Evolutionary conservation across 2,797 vertebrate species (phyloP), one percentile per base, ranked within the genome.

Genomic region (Sebastiscus tertius): DNA sequence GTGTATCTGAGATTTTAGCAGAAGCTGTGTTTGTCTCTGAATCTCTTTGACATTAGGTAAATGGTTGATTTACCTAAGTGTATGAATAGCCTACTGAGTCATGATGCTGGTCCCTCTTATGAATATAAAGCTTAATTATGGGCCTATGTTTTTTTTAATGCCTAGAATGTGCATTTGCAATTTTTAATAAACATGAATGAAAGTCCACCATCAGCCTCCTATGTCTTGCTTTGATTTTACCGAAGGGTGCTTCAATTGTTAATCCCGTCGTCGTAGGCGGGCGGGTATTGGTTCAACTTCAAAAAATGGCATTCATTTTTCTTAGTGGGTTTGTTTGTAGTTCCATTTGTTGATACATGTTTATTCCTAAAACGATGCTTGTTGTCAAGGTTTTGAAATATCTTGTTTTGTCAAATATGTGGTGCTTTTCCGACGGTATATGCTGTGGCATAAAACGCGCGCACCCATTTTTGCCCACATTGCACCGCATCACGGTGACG

Each of bases 101-200:
- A 27, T 60, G 3, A 36, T 66, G 12, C 29, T 20, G 39, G 4
- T 68, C 14, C 3, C 4, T 74, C 26, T 34, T 39, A 42, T 61
- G 16, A 12, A 36, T 52, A n/a, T 59, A 31, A 46, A 13, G 1
- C 31, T 52, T 1, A 27, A 20, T 49, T 49, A 39, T 42, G 10
- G 5, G 2, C 6, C 1, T 39, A 4, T 69, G 9, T 61, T 72
- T 77, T 55, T 75, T 1, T 36, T 14, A 52, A 84, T 74, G 22
- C 56, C 29, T 7, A 56, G n/a, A 73, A 72, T 84, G 58, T 77
- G 63, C 49, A 46, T 79, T 24, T 59, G 60, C 62, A 9, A 60
- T 62, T 22, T 34, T 69, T 7, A 78, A 84, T 82, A 52, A 83
- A 88, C 22, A 72, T 84, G 18, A 84, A 81, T 66, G 10, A 79